A percentile compares a stretch with the other conserved stretches of the same genome.
Conservation (phyloP, 2,797 vertebrate species). For the Myotis pilosus region DNA sequence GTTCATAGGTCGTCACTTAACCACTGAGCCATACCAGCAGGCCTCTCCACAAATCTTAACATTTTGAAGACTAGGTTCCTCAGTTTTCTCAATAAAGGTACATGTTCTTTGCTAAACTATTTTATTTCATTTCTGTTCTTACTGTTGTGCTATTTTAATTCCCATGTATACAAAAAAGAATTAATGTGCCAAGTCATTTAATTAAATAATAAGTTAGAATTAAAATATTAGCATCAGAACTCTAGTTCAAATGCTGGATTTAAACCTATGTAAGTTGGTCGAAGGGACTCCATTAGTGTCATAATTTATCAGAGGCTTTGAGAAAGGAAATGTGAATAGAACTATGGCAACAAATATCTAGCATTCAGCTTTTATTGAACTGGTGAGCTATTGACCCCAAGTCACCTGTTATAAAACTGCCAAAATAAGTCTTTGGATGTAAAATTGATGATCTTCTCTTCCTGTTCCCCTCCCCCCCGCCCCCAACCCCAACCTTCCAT, state of each 20-base stretch:
- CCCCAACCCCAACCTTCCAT: too few relatives aligned
- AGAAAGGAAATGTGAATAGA: background rate
- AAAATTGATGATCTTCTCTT: background rate
- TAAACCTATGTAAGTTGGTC: background rate
- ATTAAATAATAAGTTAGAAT: constrained; percentile 59
- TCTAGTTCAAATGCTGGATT: constrained; percentile 5
- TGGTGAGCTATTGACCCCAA: background rate
- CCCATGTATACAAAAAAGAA: constrained; percentile 23
- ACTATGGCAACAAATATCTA: background rate
- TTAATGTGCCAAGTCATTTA: constrained; percentile 58
- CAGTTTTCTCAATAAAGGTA: constrained; percentile 33
- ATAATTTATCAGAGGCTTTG: background rate
- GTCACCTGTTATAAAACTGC: too few relatives aligned
- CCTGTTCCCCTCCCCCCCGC: too few relatives aligned
- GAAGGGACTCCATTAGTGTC: background rate
- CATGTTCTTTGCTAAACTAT: constrained; percentile 39
- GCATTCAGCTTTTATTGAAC: background rate
- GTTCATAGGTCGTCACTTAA: too few relatives aligned
- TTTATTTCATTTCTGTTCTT: constrained; percentile 53
- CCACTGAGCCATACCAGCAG: too few relatives aligned
- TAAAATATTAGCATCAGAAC: constrained; percentile 59
- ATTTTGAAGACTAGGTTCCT: constrained; percentile 29
- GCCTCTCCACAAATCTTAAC: background rate
- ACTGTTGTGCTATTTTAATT: constrained; percentile 60
- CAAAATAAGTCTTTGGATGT: background rate